A percentile compares a stretch with the other conserved stretches of the same genome.
phyloP scores from a whole-genome alignment of 1,140 invertebrate species.

The Idris sp. region DNA sequence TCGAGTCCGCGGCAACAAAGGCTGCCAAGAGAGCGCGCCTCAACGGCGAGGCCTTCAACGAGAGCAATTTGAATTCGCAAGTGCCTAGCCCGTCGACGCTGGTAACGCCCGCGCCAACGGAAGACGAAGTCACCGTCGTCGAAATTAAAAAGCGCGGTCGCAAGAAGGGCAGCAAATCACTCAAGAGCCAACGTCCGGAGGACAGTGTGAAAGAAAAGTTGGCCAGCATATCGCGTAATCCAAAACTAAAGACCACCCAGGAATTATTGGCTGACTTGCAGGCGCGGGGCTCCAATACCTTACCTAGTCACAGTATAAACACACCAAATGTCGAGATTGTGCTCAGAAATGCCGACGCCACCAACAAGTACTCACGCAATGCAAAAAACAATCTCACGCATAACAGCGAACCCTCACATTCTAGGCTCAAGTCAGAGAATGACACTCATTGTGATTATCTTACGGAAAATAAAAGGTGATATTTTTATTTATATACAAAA shows the following conservation, averaged over 20 bases:
- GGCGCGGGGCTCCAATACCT: constrained; percentile 79
- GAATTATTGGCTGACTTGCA: constrained; percentile 88
- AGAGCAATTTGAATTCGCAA: constrained; percentile 72
- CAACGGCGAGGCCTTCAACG: constrained; percentile 73
- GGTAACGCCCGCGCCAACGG: constrained; percentile 37
- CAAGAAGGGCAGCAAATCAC: constrained; percentile 84
- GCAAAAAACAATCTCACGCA: constrained; percentile 73
- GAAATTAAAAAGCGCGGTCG: constrained; percentile 82
- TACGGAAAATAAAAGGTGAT: constrained; percentile 41
- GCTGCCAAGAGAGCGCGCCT: constrained; percentile 70
- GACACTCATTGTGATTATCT: constrained; percentile 40
- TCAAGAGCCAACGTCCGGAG: constrained; percentile 77
- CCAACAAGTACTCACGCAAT: constrained; percentile 80
- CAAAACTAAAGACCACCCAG: constrained; percentile 90
- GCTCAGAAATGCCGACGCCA: constrained; percentile 75
- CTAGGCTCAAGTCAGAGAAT: constrained; percentile 46
- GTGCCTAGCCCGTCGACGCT: constrained; percentile 74
- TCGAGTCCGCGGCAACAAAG: constrained; percentile 49
- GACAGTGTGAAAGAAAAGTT: constrained; percentile 83
- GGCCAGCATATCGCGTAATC: constrained; percentile 81
- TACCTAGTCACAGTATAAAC: constrained; percentile 75
- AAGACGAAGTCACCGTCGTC: constrained; percentile 34
- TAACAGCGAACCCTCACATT: constrained; percentile 51
- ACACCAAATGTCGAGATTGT: constrained; percentile 71
- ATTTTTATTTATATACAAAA: neutral